These are phyloP conservation scores for Hippotragus niger DNA, from an alignment of 2,113 vertebrate species.

Conservation along the genomic window DNA sequence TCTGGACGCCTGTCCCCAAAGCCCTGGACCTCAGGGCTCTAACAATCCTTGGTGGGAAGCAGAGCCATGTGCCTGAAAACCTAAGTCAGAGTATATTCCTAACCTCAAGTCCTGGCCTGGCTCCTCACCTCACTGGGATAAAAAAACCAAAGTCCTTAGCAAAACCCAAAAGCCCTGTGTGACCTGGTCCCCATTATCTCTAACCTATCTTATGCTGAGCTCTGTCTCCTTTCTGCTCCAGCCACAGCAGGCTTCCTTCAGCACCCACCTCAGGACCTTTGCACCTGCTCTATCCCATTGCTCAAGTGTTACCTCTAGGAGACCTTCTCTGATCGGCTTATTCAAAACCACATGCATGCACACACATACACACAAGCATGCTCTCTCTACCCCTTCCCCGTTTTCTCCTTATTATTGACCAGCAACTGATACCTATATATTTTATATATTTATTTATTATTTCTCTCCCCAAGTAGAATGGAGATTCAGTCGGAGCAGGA, in stretches of 20 bases:
- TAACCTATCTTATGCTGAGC: neutral
- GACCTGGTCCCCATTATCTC: neutral
- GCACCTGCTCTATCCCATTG: neutral
- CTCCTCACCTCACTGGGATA: neutral
- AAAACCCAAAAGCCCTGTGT: neutral
- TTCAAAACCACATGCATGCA: neutral
- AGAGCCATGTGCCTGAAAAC: neutral
- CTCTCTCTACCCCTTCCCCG: neutral
- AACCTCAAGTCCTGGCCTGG: neutral
- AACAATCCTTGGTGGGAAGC: neutral
- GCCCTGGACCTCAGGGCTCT: neutral
- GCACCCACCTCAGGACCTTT: neutral
- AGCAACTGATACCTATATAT: neutral
- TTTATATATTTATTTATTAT: neutral
- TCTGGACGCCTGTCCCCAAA: neutral
- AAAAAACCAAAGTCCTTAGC: neutral
- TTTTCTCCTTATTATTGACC: neutral
- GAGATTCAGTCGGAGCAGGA: neutral
- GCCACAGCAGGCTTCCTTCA: neutral
- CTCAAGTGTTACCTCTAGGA: neutral
- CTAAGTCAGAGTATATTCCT: neutral
- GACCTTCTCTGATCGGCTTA: neutral
- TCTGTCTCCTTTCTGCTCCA: neutral
- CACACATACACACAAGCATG: neutral
- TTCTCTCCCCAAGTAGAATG: neutral